phyloP scores from a whole-genome alignment of 2,113 vertebrate species.

The Ciconia stormi region DNA sequence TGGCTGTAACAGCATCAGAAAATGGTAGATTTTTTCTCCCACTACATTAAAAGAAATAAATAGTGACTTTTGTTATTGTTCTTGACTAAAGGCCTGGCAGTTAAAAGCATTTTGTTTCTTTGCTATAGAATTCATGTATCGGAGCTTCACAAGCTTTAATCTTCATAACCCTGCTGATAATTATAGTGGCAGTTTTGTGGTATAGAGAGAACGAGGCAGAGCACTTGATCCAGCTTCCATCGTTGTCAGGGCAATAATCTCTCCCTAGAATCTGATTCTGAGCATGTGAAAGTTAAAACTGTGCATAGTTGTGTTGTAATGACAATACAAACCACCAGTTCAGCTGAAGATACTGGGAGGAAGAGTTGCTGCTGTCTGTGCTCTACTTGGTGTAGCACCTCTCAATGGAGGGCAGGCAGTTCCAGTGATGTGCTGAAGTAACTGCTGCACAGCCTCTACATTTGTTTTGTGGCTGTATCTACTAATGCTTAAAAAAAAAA shows the following conservation, averaged over 20 bases:
- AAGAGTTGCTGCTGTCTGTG: not conserved
- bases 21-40: not conserved
- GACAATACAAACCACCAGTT: not conserved
- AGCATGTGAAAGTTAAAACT: not conserved
- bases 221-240: not conserved
- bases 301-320: not conserved
- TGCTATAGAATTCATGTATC: not conserved
- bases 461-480: not conserved
- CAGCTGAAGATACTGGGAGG: not conserved
- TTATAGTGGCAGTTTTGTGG: not conserved
- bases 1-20: not conserved
- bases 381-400: rapidly evolving
- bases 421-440: not conserved
- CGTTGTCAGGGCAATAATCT: not conserved
- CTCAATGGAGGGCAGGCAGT: rapidly evolving
- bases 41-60: too few relatives aligned
- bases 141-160: not conserved
- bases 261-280: not conserved
- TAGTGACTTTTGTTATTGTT: not conserved
- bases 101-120: not conserved
- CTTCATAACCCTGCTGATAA: not conserved
- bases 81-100: not conserved
- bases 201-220: not conserved
- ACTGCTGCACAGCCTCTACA: not conserved
- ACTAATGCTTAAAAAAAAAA: not conserved